phyloP scores from a whole-genome alignment of 2,888 invertebrate species.

The Eutolmus rufibarbis region DNA sequence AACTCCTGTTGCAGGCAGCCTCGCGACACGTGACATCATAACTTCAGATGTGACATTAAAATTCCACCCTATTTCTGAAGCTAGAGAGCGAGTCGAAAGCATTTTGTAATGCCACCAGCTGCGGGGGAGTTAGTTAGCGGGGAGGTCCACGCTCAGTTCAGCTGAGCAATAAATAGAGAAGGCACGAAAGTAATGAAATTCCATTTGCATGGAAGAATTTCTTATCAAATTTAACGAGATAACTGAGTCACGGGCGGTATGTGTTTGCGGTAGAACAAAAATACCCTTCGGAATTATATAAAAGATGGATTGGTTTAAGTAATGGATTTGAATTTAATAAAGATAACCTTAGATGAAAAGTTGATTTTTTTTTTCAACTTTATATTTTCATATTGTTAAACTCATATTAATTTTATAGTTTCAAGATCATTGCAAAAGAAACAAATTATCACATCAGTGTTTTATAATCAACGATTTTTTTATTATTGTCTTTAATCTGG shows the following conservation, averaged over 20 bases:
- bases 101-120: background rate
- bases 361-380: background rate
- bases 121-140: background rate
- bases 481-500: too few relatives aligned
- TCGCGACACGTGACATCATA: background rate
- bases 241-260: background rate
- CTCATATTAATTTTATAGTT: too few relatives aligned
- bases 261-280: background rate
- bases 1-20: background rate
- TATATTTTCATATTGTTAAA: background rate
- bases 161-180: background rate
- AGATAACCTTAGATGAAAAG: background rate
- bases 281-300: background rate
- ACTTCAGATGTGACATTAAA: background rate
- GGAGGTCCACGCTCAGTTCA: background rate
- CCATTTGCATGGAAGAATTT: background rate
- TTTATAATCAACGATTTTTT: too few relatives aligned
- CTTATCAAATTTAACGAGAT: conserved; percentile 17
- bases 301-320: background rate
- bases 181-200: conserved; percentile 26
- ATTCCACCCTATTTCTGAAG: background rate
- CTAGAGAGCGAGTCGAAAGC: background rate
- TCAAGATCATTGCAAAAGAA: too few relatives aligned
- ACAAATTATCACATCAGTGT: too few relatives aligned
- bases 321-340: background rate